Evolutionary conservation across 2,797 vertebrate species (phyloP).

Genomic region (Natrix natrix): DNA sequence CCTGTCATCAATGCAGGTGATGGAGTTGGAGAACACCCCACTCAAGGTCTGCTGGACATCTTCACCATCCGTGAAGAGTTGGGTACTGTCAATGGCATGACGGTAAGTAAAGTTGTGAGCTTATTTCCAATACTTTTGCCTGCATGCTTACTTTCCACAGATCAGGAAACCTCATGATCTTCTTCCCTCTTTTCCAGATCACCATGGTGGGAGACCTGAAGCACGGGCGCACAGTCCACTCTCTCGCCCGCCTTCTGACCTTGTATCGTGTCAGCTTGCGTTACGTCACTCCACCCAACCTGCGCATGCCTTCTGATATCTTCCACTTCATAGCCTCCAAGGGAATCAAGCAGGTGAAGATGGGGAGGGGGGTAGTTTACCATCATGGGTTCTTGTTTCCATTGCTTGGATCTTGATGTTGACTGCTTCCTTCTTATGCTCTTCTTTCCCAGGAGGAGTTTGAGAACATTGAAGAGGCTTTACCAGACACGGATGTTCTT

Average conservation of each 20-base stretch:
- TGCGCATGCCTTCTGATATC: slow-evolving; percentile 88
- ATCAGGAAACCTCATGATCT: background rate
- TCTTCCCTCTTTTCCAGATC: slow-evolving; percentile 73
- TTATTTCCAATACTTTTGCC: background rate
- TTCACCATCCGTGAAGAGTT: slow-evolving; percentile 98
- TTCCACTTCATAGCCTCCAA: slow-evolving; percentile 86
- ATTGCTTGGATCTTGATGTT: no score
- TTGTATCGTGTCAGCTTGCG: slow-evolving; percentile 92
- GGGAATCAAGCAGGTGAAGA: slow-evolving; percentile 90
- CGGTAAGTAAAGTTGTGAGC: slow-evolving; percentile 70
- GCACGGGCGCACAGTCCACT: slow-evolving; percentile 95
- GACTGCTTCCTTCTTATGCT: fast-evolving
- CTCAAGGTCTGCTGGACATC: slow-evolving; percentile 93
- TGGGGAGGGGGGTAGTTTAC: background rate
- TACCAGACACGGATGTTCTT: slow-evolving; percentile 92
- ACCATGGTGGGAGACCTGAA: slow-evolving; percentile 98
- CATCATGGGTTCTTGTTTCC: background rate
- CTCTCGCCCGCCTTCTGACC: slow-evolving; percentile 91
- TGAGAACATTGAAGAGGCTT: slow-evolving; percentile 89
- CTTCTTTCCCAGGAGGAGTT: slow-evolving; percentile 85
- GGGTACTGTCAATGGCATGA: slow-evolving; percentile 97
- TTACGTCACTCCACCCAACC: slow-evolving; percentile 88
- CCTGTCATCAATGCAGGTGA: slow-evolving; percentile 95
- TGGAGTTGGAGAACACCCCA: slow-evolving; percentile 94
- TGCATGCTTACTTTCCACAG: background rate